Percentiles rank a stretch among this genome's conserved stretches.
Conservation (phyloP, 2,113 vertebrate genomes). For the Phaethornis superciliosus region DNA sequence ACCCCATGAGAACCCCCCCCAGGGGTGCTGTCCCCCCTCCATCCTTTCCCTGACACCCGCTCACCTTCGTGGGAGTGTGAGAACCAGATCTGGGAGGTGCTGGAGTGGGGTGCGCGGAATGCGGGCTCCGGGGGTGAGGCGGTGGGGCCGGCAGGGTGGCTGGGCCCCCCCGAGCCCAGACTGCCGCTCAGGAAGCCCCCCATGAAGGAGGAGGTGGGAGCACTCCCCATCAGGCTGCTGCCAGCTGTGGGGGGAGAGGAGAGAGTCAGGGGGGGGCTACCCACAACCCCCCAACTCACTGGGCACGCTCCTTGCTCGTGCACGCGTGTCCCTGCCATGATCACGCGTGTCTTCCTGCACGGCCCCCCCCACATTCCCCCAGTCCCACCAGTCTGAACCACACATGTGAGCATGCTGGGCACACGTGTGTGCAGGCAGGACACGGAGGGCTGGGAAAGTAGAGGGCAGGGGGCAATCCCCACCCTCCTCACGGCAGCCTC, state of each 20-base stretch:
- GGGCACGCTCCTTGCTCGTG: rapidly evolving
- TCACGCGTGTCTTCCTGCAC: no score
- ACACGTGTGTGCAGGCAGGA: not conserved
- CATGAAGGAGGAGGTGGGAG: slow-evolving; percentile 92
- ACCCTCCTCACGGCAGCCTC: not conserved
- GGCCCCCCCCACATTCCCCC: rapidly evolving
- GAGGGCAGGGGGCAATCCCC: not conserved
- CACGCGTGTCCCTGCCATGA: rapidly evolving
- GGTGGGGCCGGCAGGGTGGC: slow-evolving; percentile 85
- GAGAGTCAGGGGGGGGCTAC: not conserved
- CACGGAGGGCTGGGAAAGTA: rapidly evolving
- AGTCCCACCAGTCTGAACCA: not conserved
- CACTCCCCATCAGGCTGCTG: slow-evolving; percentile 93
- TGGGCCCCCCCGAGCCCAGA: slow-evolving; percentile 87
- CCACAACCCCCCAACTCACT: rapidly evolving
- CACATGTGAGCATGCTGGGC: not conserved
- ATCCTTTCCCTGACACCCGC: not conserved
- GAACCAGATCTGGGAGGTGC: slow-evolving; percentile 96
- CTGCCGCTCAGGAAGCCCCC: slow-evolving; percentile 94
- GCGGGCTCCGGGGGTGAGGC: slow-evolving; percentile 90
- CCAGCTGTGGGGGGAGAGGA: slow-evolving; percentile 74
- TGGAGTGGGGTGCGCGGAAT: slow-evolving; percentile 89
- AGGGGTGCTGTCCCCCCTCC: not conserved
- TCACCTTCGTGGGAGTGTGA: slow-evolving; percentile 98
- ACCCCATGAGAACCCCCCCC: not conserved